phyloP scores from a whole-genome alignment of 2,888 invertebrate genomes.

The Globia sparganii region DNA sequence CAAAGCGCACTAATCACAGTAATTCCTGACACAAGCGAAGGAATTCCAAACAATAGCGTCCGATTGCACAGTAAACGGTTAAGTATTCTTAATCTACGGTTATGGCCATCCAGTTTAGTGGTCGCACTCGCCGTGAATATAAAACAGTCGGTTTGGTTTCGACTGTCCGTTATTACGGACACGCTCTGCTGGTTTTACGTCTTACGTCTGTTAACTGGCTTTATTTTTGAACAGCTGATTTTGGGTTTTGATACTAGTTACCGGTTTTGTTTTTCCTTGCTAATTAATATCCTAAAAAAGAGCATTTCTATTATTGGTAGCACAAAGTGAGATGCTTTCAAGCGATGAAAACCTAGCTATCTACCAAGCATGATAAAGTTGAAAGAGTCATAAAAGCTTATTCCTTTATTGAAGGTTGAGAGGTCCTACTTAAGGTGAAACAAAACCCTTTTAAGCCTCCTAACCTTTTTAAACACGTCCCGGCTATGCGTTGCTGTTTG shows the following conservation, averaged over 20 bases:
- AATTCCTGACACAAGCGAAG: constrained; percentile 52
- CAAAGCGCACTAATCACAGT: constrained; percentile 50
- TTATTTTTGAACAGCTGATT: constrained; percentile 50
- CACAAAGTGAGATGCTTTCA: not conserved
- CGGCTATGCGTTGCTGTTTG: not conserved
- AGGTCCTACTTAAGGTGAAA: not conserved
- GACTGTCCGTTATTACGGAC: constrained; percentile 64
- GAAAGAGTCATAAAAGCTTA: not conserved
- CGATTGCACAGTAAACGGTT: constrained; percentile 63
- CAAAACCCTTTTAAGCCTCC: too few relatives aligned
- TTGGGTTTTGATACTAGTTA: constrained; percentile 8
- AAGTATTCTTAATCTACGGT: constrained; percentile 69
- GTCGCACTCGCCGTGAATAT: constrained; percentile 64
- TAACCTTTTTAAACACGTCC: not conserved
- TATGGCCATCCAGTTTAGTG: constrained; percentile 62
- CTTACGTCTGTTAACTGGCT: constrained; percentile 31
- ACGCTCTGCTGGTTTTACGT: constrained; percentile 60
- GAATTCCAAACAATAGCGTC: constrained; percentile 59
- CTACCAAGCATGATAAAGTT: not conserved
- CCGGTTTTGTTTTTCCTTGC: not conserved
- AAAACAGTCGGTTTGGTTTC: constrained; percentile 62
- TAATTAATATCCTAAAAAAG: not conserved
- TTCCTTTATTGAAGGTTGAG: not conserved
- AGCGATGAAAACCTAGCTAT: not conserved
- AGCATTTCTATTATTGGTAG: not conserved